Conservation (phyloP, 2,888 invertebrate genomes). For the Hirtodrosophila confusa region DNA sequence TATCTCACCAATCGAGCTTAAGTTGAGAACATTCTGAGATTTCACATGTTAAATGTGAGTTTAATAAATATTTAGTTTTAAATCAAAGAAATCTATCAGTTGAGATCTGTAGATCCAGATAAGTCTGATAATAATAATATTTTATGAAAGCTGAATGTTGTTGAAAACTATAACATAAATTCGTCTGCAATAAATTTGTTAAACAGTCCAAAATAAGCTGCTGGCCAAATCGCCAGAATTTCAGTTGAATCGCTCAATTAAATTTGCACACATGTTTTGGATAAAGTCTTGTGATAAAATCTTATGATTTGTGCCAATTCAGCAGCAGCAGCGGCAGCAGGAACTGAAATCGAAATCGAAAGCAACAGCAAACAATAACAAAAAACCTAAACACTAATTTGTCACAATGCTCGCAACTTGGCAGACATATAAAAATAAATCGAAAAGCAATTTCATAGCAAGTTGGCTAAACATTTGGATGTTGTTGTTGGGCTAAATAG, state of each 20-base stretch:
- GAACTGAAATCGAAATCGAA: conserved; percentile 12
- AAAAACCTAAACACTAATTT: conserved; percentile 67
- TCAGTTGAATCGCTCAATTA: conserved; percentile 13
- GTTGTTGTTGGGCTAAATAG: conserved; percentile 64
- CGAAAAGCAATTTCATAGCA: conserved; percentile 76
- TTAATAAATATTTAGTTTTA: too few species aligned
- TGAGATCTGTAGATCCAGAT: too few species aligned
- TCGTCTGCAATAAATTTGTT: too few species aligned
- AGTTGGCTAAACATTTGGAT: conserved; percentile 59
- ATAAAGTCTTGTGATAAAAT: conserved; percentile 30
- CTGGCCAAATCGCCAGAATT: not conserved
- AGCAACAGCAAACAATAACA: conserved; percentile 25
- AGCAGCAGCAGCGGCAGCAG: conserved; percentile 16
- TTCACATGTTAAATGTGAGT: too few species aligned
- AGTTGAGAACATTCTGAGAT: too few species aligned
- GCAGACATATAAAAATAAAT: conserved; percentile 74
- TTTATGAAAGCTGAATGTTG: too few species aligned
- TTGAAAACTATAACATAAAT: too few species aligned
- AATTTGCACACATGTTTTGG: conserved; percentile 17
- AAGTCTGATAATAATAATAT: too few species aligned
- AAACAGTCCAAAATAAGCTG: too few species aligned
- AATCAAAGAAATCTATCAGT: too few species aligned
- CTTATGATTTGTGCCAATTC: conserved; percentile 41
- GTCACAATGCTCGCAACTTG: conserved; percentile 74
- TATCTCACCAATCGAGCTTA: too few species aligned